phyloP scores from a whole-genome alignment of 2,113 vertebrate species.

The Rhipidura dahli region DNA sequence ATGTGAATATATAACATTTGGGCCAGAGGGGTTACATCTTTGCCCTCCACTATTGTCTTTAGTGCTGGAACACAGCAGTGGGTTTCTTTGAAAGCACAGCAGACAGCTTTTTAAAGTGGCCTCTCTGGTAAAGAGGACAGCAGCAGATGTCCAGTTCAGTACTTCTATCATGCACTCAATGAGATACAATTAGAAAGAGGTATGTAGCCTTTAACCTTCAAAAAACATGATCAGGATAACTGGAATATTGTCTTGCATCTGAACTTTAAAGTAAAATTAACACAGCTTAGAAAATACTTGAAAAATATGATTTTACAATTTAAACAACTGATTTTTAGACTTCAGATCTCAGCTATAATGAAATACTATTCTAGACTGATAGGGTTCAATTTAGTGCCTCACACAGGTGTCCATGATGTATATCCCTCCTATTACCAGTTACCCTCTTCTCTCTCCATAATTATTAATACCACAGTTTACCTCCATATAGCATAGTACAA shows the following conservation, averaged over 20 bases:
- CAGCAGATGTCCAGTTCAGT: not conserved
- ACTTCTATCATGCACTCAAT: not conserved
- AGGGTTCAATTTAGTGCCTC: not conserved
- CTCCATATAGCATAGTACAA: not conserved
- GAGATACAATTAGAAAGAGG: not conserved
- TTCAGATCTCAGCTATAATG: not conserved
- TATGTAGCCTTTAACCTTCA: not conserved
- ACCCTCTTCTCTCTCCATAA: not conserved
- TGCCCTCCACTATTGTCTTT: not conserved
- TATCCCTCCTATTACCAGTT: not conserved
- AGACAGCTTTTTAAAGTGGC: not conserved
- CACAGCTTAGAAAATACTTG: not conserved
- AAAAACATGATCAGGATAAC: not conserved
- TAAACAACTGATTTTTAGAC: not conserved
- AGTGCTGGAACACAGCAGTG: not conserved
- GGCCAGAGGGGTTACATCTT: not conserved
- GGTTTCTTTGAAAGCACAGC: not conserved
- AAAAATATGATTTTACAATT: not conserved
- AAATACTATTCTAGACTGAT: not conserved
- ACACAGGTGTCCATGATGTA: not conserved
- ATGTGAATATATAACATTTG: not conserved
- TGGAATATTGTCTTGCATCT: not conserved
- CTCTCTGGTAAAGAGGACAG: not conserved
- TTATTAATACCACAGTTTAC: not conserved
- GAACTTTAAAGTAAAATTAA: not conserved